Percentiles rank a stretch among this genome's conserved stretches.
phyloP scores from a whole-genome alignment of 2,113 vertebrate species.

The Lagopus leucura region DNA sequence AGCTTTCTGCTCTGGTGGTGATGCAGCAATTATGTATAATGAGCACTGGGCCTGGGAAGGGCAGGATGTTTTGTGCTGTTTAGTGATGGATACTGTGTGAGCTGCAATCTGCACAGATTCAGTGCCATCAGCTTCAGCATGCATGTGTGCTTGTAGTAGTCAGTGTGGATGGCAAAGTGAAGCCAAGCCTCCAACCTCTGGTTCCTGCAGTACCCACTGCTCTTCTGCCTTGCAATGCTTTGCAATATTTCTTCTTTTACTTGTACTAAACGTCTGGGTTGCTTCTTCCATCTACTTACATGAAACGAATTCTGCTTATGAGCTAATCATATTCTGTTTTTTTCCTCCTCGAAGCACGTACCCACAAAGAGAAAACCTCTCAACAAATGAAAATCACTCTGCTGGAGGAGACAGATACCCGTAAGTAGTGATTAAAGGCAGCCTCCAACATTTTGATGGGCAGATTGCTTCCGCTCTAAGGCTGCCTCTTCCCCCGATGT shows the following conservation, averaged over 20 bases:
- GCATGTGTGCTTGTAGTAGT: rapidly evolving
- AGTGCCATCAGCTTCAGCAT: rapidly evolving
- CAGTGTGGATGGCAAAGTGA: neutral
- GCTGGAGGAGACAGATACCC: neutral
- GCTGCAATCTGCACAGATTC: neutral
- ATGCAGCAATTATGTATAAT: neutral
- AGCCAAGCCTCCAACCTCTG: neutral
- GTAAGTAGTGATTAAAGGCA: neutral
- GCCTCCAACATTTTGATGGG: neutral
- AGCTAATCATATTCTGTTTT: neutral
- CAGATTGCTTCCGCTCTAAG: neutral
- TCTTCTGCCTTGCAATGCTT: neutral
- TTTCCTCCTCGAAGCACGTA: neutral
- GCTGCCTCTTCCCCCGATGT: neutral
- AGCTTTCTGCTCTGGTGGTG: neutral
- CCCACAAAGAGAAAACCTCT: neutral
- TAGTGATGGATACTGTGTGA: neutral
- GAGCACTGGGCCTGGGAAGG: neutral
- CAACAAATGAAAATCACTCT: rapidly evolving
- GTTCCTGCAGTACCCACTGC: neutral
- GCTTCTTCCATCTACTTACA: neutral
- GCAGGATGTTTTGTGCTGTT: neutral
- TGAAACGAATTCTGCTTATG: neutral
- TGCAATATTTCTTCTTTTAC: neutral
- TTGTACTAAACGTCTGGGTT: neutral